Evolutionary conservation across 2,113 vertebrate genomes (phyloP).

Genomic region (Hepsetus odoe): DNA sequence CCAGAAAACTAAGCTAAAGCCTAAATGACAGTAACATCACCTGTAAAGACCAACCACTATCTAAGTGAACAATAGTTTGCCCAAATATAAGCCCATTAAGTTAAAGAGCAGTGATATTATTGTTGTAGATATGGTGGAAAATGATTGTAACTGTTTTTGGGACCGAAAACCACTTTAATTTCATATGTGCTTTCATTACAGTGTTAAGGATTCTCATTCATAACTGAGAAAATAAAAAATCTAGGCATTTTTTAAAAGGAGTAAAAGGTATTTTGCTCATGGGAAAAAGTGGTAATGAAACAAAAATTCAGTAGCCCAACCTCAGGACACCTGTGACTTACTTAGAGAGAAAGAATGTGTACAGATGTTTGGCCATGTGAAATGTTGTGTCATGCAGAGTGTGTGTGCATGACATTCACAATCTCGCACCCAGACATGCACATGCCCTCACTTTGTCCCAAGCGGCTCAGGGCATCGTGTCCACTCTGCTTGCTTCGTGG

Average conservation of each 20-base stretch:
- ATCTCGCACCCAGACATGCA: background rate
- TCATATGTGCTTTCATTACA: background rate
- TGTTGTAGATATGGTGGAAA: no score
- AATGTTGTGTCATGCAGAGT: background rate
- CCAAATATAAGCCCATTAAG: no score
- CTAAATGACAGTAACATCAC: background rate
- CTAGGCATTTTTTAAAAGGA: no score
- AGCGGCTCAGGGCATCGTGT: slow-evolving; percentile 11
- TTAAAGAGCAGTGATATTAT: no score
- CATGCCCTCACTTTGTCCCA: background rate
- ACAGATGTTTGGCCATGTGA: background rate
- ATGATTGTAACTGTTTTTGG: no score
- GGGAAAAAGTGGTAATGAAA: no score
- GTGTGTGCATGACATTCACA: background rate
- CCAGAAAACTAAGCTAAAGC: slow-evolving; percentile 15
- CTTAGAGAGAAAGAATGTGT: background rate
- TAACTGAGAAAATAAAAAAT: no score
- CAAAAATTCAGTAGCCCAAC: background rate
- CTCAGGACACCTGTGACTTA: background rate
- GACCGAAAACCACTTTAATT: no score
- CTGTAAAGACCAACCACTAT: no score
- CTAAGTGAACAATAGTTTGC: no score
- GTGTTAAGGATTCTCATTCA: background rate
- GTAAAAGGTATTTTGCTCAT: background rate
- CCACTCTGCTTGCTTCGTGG: background rate